A percentile compares a stretch with the other conserved stretches of the same genome.
phyloP scores from a whole-genome alignment of 2,113 vertebrate genomes.

The Climacteris rufus region DNA sequence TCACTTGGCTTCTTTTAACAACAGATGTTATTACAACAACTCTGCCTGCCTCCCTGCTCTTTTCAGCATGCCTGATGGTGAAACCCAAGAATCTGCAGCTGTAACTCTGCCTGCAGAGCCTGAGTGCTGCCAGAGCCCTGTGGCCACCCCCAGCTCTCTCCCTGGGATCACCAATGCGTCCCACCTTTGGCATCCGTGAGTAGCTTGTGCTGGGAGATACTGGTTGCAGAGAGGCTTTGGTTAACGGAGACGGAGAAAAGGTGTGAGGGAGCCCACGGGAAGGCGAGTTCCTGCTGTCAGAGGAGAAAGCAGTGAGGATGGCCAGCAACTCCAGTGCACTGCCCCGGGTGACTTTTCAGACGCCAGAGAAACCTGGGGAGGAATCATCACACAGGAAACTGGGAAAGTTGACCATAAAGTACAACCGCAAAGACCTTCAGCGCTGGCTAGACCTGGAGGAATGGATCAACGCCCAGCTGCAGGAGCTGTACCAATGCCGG shows the following conservation, averaged over 20 bases:
- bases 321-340: slow-evolving; percentile 78
- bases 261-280: not conserved
- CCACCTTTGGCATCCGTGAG: not conserved
- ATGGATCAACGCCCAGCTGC: slow-evolving; percentile 89
- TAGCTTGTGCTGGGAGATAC: not conserved
- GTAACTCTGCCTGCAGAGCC: slow-evolving; percentile 9
- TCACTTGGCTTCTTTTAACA: slow-evolving; percentile 52
- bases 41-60: slow-evolving; percentile 2
- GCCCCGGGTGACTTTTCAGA: slow-evolving; percentile 87
- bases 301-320: slow-evolving; percentile 63
- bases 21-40: slow-evolving; percentile 48
- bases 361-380: slow-evolving; percentile 75
- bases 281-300: not conserved
- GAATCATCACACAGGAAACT: slow-evolving; percentile 77
- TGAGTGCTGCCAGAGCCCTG: not conserved
- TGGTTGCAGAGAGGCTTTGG: not conserved
- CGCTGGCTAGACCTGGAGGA: slow-evolving; percentile 92
- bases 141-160: not conserved
- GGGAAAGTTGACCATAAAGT: slow-evolving; percentile 92
- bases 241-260: not conserved
- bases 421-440: slow-evolving; percentile 93
- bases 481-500: slow-evolving; percentile 90
- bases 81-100: slow-evolving; percentile 17
- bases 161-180: not conserved
- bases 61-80: not conserved